These are phyloP conservation scores for Drosophila kambysellisi DNA, from an alignment of 2,888 invertebrate genomes.

Conservation along the genomic window DNA sequence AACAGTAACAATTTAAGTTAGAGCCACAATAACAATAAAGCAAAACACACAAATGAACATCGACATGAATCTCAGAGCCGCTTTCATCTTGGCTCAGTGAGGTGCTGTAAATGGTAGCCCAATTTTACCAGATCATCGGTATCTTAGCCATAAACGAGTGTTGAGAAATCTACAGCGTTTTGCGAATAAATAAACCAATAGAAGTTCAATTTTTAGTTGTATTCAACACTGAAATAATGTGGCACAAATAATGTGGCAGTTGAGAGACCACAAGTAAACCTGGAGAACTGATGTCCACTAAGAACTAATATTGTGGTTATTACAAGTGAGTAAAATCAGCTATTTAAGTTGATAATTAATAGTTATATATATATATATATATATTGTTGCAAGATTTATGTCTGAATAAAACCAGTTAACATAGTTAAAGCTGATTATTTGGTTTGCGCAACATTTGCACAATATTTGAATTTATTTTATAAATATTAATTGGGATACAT, in stretches of 20 bases:
- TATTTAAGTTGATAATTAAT: neutral
- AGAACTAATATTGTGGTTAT: neutral
- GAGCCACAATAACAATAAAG: constrained; percentile 19
- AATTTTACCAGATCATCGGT: neutral
- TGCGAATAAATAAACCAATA: neutral
- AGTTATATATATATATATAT: neutral
- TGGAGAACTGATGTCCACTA: neutral
- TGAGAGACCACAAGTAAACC: neutral
- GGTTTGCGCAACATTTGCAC: neutral
- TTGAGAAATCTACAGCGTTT: neutral
- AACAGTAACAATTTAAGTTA: constrained; percentile 5
- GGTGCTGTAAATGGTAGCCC: constrained; percentile 12
- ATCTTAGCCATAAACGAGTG: neutral
- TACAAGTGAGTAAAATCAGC: neutral
- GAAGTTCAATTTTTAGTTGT: neutral
- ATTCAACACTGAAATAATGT: neutral
- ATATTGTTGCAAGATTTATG: neutral
- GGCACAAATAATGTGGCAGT: neutral
- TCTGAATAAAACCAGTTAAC: neutral
- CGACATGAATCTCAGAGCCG: neutral
- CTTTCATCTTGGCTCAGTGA: neutral
- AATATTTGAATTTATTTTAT: neutral
- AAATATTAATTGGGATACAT: neutral
- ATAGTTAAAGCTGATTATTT: neutral
- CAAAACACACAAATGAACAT: constrained; percentile 28